Evolutionary conservation across 1,140 invertebrate genomes (phyloP).

Genomic region (Drosophila lacteicornis): DNA sequence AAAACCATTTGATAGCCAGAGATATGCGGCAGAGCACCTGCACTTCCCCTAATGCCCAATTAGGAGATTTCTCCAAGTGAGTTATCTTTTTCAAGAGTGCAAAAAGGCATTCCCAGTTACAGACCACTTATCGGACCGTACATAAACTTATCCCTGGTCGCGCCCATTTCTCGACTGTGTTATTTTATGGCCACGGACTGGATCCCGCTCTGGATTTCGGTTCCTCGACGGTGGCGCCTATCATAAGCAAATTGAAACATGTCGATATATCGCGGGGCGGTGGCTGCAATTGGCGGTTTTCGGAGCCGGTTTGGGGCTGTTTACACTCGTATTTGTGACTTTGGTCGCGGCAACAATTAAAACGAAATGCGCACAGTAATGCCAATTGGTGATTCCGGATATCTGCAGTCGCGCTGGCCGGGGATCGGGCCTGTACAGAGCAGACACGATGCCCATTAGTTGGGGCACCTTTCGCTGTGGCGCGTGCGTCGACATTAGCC

Average conservation of each 20-base stretch:
- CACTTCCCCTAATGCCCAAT: constrained; percentile 24
- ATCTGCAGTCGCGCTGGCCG: constrained; percentile 24
- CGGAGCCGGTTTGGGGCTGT: constrained; percentile 26
- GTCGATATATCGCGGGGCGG: constrained; percentile 1
- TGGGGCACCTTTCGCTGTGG: constrained; percentile 67
- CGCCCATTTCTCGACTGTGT: constrained; percentile 34
- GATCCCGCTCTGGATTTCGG: constrained; percentile 18
- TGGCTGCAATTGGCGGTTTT: constrained; percentile 35
- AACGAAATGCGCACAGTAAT: constrained; percentile 69
- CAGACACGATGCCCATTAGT: constrained; percentile 35
- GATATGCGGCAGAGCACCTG: neutral
- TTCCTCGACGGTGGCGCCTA: constrained; percentile 53
- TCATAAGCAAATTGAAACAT: constrained; percentile 66
- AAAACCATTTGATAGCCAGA: neutral
- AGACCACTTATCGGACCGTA: constrained; percentile 35
- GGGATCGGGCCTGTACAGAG: neutral
- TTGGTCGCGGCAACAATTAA: constrained; percentile 64
- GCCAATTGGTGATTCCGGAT: constrained; percentile 73
- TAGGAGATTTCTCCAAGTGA: constrained; percentile 24
- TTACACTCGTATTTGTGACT: constrained; percentile 25
- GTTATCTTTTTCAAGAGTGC: constrained; percentile 2
- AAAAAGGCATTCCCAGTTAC: constrained; percentile 7
- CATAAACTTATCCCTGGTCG: constrained; percentile 39
- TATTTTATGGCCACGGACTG: constrained; percentile 32
- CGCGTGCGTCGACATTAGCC: constrained; percentile 68